These are phyloP conservation scores for Scrobipalpa costella DNA, from an alignment of 2,888 invertebrate genomes.

Conservation along the genomic window DNA sequence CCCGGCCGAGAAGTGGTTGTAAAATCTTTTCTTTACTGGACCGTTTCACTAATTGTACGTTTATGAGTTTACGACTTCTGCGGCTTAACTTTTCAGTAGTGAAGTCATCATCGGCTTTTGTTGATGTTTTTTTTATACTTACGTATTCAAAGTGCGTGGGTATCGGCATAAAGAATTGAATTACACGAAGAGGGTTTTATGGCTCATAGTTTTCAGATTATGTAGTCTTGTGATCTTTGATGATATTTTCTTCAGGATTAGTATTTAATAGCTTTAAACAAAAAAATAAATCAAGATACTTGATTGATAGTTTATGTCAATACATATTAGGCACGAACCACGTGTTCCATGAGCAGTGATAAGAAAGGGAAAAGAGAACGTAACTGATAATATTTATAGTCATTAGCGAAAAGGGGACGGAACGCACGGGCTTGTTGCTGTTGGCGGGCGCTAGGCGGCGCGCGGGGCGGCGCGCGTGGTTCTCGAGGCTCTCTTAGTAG, in stretches of 20 bases:
- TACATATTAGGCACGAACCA: constrained; percentile 40
- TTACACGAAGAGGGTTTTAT: constrained; percentile 10
- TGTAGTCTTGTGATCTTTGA: constrained; percentile 4
- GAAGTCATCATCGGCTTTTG: constrained; percentile 68
- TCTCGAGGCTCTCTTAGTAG: constrained; percentile 80
- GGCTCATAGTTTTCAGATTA: constrained; percentile 21
- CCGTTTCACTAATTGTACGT: constrained; percentile 81
- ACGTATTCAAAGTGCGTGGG: constrained; percentile 25
- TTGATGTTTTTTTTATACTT: constrained; percentile 53
- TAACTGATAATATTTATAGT: constrained; percentile 80
- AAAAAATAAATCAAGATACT: not conserved
- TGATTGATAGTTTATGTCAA: not conserved
- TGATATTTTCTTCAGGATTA: not conserved
- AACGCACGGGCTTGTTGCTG: constrained; percentile 65
- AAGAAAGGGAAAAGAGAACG: constrained; percentile 75
- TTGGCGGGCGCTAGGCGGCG: constrained; percentile 64
- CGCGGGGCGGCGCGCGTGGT: constrained; percentile 83
- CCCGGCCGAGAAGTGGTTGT: constrained; percentile 77
- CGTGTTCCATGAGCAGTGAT: constrained; percentile 71
- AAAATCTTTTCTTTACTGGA: constrained; percentile 81
- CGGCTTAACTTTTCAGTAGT: constrained; percentile 74
- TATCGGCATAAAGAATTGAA: constrained; percentile 20
- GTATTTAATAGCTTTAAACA: not conserved
- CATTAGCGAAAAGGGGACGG: constrained; percentile 81
- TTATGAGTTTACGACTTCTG: constrained; percentile 80